phyloP scores from a whole-genome alignment of 2,888 invertebrate species.

The Lepidocyrtoides sp. region DNA sequence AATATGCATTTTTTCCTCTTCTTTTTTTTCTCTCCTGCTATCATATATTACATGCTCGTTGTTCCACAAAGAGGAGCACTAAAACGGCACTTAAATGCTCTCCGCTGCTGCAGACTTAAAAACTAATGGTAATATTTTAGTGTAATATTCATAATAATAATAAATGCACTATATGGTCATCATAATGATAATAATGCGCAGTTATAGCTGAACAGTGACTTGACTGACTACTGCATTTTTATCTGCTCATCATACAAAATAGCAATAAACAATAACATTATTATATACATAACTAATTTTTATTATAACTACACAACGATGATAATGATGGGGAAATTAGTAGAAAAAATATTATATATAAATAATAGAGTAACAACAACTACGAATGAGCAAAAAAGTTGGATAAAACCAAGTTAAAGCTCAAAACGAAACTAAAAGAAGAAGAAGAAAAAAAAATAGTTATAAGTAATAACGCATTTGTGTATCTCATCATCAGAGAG shows the following conservation, averaged over 20 bases:
- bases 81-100: slow-evolving; percentile 57
- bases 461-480: slow-evolving; percentile 3
- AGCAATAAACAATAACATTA: slow-evolving; percentile 52
- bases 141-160: slow-evolving; percentile 29
- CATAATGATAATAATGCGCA: slow-evolving; percentile 6
- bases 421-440: slow-evolving; percentile 7
- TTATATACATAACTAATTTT: slow-evolving; percentile 56
- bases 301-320: slow-evolving; percentile 19
- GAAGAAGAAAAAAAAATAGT: background rate
- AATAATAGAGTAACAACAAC: background rate
- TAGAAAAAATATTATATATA: slow-evolving; percentile 36
- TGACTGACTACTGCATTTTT: background rate
- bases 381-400: slow-evolving; percentile 20
- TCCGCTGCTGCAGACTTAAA: background rate
- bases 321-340: slow-evolving; percentile 55
- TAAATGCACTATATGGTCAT: slow-evolving; percentile 36
- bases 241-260: slow-evolving; percentile 32
- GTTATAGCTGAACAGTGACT: background rate
- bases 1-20: background rate
- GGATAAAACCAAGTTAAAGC: slow-evolving; percentile 16
- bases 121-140: slow-evolving; percentile 1
- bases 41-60: background rate
- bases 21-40: background rate
- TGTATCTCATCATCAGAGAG: background rate
- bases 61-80: slow-evolving; percentile 68